phyloP scores from a whole-genome alignment of 2,113 vertebrate genomes.

The Danio rerio region DNA sequence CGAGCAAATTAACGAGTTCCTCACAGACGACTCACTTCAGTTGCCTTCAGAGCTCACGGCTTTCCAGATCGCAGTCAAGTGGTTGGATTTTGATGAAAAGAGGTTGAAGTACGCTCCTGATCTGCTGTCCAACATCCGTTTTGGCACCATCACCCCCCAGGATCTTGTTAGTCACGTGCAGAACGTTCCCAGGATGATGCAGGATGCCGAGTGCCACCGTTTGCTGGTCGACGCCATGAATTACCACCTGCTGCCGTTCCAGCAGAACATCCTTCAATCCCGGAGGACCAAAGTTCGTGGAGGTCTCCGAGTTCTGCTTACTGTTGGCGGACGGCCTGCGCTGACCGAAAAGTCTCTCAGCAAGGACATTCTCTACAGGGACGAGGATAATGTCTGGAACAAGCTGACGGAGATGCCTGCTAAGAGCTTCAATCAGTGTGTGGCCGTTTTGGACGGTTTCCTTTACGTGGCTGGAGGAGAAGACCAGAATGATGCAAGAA shows the following conservation, averaged over 20 bases:
- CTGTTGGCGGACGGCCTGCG: constrained; percentile 92
- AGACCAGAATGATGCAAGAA: constrained; percentile 98
- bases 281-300: constrained; percentile 96
- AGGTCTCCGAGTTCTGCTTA: constrained; percentile 89
- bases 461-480: constrained; percentile 97
- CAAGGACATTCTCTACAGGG: constrained; percentile 94
- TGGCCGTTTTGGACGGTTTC: constrained; percentile 95
- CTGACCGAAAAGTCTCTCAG: constrained; percentile 98
- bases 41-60: constrained; percentile 95
- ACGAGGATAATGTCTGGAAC: constrained; percentile 93
- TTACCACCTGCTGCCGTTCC: constrained; percentile 95
- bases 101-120: constrained; percentile 91
- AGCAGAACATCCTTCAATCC: constrained; percentile 97
- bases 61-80: constrained; percentile 98
- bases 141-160: constrained; percentile 95
- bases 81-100: constrained; percentile 98
- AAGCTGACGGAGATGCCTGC: constrained; percentile 96
- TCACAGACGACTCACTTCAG: constrained; percentile 92
- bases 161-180: constrained; percentile 96
- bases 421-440: constrained; percentile 98
- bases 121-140: constrained; percentile 91
- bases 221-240: constrained; percentile 99
- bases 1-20: constrained; percentile 97
- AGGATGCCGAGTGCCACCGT: constrained; percentile 94
- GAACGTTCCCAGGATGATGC: constrained; percentile 97